Conservation (phyloP, 2,888 invertebrate species). For the Drosophila infuscata region DNA sequence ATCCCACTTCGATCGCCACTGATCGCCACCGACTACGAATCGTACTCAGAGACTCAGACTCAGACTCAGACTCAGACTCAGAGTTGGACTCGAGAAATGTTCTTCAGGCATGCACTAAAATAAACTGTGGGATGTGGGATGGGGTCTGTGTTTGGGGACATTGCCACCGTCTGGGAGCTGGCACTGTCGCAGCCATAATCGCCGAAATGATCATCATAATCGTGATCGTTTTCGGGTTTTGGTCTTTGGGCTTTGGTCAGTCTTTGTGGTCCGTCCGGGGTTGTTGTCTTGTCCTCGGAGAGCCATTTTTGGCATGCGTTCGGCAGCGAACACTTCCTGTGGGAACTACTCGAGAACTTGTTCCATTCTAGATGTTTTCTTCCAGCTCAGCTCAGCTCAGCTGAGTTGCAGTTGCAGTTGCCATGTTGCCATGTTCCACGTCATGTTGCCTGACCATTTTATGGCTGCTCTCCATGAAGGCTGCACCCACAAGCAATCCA, state of each 20-base stretch:
- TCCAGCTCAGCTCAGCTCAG: conserved; percentile 2
- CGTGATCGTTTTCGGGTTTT: conserved; percentile 69
- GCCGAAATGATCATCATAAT: conserved; percentile 74
- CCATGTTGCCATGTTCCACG: conserved; percentile 40
- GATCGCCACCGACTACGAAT: conserved; percentile 50
- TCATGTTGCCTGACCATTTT: conserved; percentile 54
- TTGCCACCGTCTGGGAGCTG: conserved; percentile 55
- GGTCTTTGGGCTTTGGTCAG: conserved; percentile 30
- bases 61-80: conserved; percentile 10
- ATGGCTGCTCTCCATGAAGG: conserved; percentile 38
- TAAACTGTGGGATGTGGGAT: conserved; percentile 18
- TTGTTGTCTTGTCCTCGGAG: conserved; percentile 74
- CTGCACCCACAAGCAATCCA: conserved; percentile 58
- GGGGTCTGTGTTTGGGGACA: conserved; percentile 50
- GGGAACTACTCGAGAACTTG: conserved; percentile 69
- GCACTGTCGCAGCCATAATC: conserved; percentile 63
- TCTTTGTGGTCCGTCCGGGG: conserved; percentile 44
- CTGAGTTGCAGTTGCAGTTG: conserved; percentile 13
- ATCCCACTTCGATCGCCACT: conserved; percentile 51
- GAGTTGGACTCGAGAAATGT: conserved; percentile 35
- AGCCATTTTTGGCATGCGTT: conserved; percentile 77
- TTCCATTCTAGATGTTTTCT: conserved; percentile 49
- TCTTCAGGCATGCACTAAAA: conserved; percentile 38
- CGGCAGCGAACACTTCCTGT: conserved; percentile 75
- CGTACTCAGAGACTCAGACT: conserved; percentile 17